These are phyloP conservation scores for Microhierax caerulescens DNA, from an alignment of 2,797 vertebrate genomes.

Conservation along the genomic window DNA sequence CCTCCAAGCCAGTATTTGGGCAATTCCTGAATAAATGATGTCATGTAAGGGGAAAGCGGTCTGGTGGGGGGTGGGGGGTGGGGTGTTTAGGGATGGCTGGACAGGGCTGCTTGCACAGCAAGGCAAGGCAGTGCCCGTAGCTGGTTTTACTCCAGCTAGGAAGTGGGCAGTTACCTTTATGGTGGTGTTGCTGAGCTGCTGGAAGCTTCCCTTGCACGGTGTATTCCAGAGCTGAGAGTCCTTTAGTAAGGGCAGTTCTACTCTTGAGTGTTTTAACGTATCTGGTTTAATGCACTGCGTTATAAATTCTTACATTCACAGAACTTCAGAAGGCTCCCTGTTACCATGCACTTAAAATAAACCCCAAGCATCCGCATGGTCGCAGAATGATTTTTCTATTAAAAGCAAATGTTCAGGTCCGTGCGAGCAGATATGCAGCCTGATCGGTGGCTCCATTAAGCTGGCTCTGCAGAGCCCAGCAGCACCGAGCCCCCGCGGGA, in stretches of 20 bases:
- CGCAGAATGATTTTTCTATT: neutral
- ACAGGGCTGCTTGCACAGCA: neutral
- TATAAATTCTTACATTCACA: neutral
- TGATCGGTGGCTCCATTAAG: fast-evolving
- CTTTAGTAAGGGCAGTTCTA: neutral
- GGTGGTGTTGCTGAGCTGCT: neutral
- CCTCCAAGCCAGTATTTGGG: neutral
- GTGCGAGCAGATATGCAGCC: fast-evolving
- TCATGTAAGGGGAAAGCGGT: neutral
- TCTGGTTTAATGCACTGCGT: neutral
- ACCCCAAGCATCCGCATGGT: neutral
- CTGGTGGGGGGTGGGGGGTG: neutral
- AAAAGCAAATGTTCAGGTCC: neutral
- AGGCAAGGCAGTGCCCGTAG: neutral
- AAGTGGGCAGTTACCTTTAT: neutral
- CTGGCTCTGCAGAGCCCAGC: too few relatives aligned
- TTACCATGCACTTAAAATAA: neutral
- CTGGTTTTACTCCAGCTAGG: neutral
- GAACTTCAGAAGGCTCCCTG: neutral
- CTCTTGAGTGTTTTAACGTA: neutral
- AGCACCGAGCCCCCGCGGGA: neutral
- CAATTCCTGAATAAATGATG: neutral
- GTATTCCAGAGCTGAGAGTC: neutral
- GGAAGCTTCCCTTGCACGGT: neutral
- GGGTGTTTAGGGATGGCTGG: neutral